phyloP scores from a whole-genome alignment of 2,888 invertebrate genomes.

The Eupithecia pulchellata region DNA sequence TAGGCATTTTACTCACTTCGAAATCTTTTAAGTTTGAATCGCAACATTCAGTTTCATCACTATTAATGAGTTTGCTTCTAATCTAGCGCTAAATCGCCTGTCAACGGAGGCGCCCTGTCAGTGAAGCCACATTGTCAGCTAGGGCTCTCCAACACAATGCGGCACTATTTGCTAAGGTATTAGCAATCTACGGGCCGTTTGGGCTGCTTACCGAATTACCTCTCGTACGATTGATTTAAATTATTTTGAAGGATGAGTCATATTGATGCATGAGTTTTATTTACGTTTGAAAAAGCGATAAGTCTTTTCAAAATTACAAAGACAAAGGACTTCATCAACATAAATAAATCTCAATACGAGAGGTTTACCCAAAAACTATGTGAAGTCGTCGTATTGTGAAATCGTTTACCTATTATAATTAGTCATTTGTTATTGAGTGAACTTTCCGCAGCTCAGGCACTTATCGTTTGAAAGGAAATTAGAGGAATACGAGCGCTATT shows the following conservation, averaged over 20 bases:
- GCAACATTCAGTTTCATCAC: background rate
- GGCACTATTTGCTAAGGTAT: background rate
- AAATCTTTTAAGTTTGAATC: background rate
- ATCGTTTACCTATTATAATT: too few relatives aligned
- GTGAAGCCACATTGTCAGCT: background rate
- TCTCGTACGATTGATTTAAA: background rate
- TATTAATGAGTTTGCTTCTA: background rate
- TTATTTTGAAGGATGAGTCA: background rate
- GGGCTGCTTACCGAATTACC: background rate
- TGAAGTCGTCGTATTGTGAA: background rate
- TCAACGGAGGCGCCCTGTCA: background rate
- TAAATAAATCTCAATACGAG: too few relatives aligned
- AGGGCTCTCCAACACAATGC: background rate
- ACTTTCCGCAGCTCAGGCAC: background rate
- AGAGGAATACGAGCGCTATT: background rate
- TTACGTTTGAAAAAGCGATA: background rate
- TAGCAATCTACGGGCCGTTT: background rate
- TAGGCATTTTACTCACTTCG: background rate
- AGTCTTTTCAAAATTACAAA: background rate
- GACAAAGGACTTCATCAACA: too few relatives aligned
- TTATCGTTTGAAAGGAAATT: background rate
- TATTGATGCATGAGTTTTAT: background rate
- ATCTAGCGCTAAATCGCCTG: background rate
- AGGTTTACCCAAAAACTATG: background rate
- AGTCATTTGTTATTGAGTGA: too few relatives aligned